phyloP scores from a whole-genome alignment of 2,113 vertebrate genomes.

The Montifringilla adamsi region DNA sequence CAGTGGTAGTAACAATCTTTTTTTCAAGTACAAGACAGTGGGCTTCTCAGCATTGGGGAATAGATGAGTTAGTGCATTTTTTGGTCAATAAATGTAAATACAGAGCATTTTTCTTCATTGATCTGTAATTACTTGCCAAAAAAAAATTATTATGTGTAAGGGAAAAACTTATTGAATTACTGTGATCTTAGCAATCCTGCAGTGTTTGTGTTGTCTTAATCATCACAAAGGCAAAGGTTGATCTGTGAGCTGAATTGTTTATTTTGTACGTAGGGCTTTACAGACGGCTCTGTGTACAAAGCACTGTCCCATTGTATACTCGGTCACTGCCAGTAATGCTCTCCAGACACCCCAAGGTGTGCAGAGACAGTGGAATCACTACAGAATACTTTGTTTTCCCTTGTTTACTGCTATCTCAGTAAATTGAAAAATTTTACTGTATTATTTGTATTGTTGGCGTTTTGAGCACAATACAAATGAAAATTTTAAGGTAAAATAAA shows the following conservation, averaged over 20 bases:
- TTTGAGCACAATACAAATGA: not conserved
- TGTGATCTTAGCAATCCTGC: not conserved
- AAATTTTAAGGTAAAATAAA: not conserved
- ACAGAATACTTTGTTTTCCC: not conserved
- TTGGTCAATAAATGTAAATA: not conserved
- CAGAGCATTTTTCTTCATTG: not conserved
- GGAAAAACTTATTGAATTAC: not conserved
- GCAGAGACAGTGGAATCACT: not conserved
- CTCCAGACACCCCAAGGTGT: not conserved
- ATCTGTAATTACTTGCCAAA: not conserved
- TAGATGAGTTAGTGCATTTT: not conserved
- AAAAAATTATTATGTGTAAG: not conserved
- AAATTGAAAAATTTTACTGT: not conserved
- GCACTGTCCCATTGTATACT: fast-evolving
- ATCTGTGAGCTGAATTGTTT: not conserved
- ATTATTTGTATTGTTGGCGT: not conserved
- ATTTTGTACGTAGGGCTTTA: not conserved
- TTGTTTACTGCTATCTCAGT: not conserved
- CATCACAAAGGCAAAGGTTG: not conserved
- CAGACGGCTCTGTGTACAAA: not conserved
- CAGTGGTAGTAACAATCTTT: not conserved
- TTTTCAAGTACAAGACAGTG: not conserved
- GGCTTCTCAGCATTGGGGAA: not conserved
- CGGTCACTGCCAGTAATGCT: not conserved
- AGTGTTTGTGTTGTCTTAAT: not conserved